Evolutionary conservation across 2,888 invertebrate species (phyloP).

Genomic region (Dynastes tityus): DNA sequence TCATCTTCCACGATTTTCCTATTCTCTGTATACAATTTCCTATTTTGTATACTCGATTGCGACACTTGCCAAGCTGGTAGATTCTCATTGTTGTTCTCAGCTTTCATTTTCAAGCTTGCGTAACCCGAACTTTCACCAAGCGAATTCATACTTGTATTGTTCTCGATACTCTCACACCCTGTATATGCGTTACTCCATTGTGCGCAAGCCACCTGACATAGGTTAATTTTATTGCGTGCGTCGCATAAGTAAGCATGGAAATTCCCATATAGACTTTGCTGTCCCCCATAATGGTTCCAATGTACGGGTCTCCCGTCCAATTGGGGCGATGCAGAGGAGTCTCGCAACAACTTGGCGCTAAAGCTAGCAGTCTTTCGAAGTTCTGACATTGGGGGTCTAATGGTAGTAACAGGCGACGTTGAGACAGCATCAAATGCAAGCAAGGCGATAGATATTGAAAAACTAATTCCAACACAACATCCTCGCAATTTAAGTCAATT

Average conservation of each 20-base stretch:
- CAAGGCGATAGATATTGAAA: constrained; percentile 89
- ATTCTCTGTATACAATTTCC: constrained; percentile 54
- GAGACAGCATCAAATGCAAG: constrained; percentile 87
- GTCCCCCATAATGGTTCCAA: constrained; percentile 73
- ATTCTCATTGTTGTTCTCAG: constrained; percentile 69
- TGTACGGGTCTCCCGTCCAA: constrained; percentile 64
- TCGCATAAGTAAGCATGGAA: constrained; percentile 91
- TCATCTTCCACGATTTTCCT: constrained; percentile 71
- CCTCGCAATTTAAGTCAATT: constrained; percentile 94
- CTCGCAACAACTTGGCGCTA: constrained; percentile 80
- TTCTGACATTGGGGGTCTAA: constrained; percentile 83
- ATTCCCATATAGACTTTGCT: constrained; percentile 83
- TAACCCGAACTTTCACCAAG: constrained; percentile 86
- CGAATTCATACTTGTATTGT: constrained; percentile 78
- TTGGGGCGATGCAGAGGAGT: constrained; percentile 58
- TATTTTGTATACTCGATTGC: constrained; percentile 65
- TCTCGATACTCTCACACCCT: constrained; percentile 70
- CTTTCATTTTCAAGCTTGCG: constrained; percentile 79
- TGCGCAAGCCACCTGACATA: constrained; percentile 82
- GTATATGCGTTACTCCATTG: constrained; percentile 89
- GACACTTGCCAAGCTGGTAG: constrained; percentile 64
- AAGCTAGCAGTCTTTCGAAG: constrained; percentile 82
- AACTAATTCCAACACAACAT: constrained; percentile 93
- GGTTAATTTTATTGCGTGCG: constrained; percentile 84
- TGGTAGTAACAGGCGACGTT: constrained; percentile 80